These are phyloP conservation scores for Rhyacophila brunnea DNA, from an alignment of 1,140 invertebrate genomes.

Conservation along the genomic window DNA sequence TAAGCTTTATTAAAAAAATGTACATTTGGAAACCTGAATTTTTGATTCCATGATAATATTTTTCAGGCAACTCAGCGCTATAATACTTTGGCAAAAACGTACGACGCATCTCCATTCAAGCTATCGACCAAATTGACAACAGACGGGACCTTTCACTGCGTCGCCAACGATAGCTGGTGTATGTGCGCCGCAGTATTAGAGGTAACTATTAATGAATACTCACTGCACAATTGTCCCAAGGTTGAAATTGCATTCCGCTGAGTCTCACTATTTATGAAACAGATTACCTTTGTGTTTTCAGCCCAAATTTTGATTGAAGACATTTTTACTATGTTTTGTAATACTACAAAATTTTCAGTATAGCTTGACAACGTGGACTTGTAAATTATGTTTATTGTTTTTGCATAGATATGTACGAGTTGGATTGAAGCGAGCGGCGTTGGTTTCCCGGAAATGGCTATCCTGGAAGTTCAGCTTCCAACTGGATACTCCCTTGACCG, in stretches of 20 bases:
- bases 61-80: conserved; percentile 55
- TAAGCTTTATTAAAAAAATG: neutral
- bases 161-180: conserved; percentile 37
- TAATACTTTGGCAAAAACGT: conserved; percentile 42
- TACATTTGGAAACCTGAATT: no score
- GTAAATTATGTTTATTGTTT: neutral
- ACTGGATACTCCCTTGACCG: conserved; percentile 64
- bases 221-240: no score
- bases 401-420: conserved; percentile 40
- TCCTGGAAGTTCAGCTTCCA: conserved; percentile 63
- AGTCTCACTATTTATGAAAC: no score
- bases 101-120: conserved; percentile 30
- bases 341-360: no score
- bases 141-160: conserved; percentile 44
- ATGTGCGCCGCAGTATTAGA: conserved; percentile 46
- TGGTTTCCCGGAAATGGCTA: conserved; percentile 60
- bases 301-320: no score
- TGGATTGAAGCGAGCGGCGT: conserved; percentile 37
- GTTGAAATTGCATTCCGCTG: no score
- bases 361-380: no score
- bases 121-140: conserved; percentile 40
- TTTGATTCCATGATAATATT: neutral
- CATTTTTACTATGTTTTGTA: no score
- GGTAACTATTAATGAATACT: conserved; percentile 32
- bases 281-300: no score